These are phyloP conservation scores for Noctilio leporinus DNA, from an alignment of 2,113 vertebrate species.

Conservation along the genomic window DNA sequence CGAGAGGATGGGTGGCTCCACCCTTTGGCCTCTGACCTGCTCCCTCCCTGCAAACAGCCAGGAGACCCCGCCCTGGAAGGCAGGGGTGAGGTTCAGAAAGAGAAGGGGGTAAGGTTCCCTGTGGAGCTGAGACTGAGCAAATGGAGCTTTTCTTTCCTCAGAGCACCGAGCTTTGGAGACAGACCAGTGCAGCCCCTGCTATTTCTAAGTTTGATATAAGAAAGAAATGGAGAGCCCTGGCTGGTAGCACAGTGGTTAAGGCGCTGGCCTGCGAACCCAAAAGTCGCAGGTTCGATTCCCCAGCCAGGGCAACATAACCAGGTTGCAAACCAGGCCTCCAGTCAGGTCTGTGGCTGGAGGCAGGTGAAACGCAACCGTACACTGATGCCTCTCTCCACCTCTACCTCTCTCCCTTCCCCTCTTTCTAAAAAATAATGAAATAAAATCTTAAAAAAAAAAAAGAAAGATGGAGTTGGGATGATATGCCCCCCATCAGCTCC, in stretches of 20 bases:
- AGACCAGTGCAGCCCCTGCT: rapidly evolving
- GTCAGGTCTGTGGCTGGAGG: no score
- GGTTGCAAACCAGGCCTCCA: no score
- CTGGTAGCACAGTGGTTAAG: no score
- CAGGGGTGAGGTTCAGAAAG: rapidly evolving
- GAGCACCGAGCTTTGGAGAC: not conserved
- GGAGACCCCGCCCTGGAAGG: not conserved
- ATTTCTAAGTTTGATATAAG: not conserved
- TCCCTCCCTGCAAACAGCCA: not conserved
- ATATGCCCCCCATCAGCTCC: not conserved
- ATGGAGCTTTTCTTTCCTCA: rapidly evolving
- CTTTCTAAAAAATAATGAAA: no score
- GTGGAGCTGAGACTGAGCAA: rapidly evolving
- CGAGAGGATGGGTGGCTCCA: rapidly evolving
- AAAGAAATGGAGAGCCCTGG: not conserved
- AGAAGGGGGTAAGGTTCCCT: rapidly evolving
- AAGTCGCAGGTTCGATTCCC: no score
- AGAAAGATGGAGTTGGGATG: not conserved
- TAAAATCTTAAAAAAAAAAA: no score
- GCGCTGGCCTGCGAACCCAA: no score
- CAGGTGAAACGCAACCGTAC: no score
- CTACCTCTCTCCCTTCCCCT: no score
- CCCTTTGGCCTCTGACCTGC: not conserved
- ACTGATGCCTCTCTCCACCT: no score
- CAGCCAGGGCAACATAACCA: no score